Percentiles rank a stretch among this genome's conserved stretches.
phyloP scores from a whole-genome alignment of 2,888 invertebrate genomes.

The Drosophila villosipedis region DNA sequence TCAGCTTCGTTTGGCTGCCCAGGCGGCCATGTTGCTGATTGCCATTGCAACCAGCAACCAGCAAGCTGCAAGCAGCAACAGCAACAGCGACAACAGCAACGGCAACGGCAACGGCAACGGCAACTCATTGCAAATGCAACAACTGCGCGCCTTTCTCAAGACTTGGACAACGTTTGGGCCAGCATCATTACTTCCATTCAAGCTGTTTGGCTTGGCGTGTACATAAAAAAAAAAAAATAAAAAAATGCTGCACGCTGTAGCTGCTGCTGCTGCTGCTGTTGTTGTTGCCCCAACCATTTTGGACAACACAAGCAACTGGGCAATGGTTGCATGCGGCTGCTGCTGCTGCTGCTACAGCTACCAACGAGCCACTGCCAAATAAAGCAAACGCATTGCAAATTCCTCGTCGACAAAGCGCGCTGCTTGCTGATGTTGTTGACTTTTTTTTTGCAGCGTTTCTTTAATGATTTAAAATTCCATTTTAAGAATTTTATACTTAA shows the following conservation, averaged over 20 bases:
- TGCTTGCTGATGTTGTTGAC: conserved; percentile 55
- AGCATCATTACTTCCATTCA: conserved; percentile 81
- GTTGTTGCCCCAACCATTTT: conserved; percentile 66
- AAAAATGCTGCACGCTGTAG: conserved; percentile 49
- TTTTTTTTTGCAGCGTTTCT: conserved; percentile 63
- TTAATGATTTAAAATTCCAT: conserved; percentile 85
- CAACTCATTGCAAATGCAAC: conserved; percentile 80
- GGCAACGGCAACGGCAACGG: conserved; percentile 42
- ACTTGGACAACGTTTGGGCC: conserved; percentile 69
- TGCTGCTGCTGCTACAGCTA: conserved; percentile 46
- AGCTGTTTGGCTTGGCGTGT: conserved; percentile 79
- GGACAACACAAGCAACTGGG: conserved; percentile 65
- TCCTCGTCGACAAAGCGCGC: conserved; percentile 56
- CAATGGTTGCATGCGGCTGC: conserved; percentile 67
- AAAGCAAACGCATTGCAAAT: conserved; percentile 82
- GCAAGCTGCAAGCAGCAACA: conserved; percentile 35
- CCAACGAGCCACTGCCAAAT: conserved; percentile 73
- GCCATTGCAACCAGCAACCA: conserved; percentile 61
- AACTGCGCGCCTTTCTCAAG: conserved; percentile 77
- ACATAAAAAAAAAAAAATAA: conserved; percentile 62
- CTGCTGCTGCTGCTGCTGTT: conserved; percentile 31
- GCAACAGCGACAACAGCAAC: conserved; percentile 51
- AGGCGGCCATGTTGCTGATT: conserved; percentile 77
- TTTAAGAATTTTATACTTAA: conserved; percentile 86
- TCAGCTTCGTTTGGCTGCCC: conserved; percentile 82